Conservation (phyloP, 1,140 invertebrate species). For the Drosophila novamexicana region DNA sequence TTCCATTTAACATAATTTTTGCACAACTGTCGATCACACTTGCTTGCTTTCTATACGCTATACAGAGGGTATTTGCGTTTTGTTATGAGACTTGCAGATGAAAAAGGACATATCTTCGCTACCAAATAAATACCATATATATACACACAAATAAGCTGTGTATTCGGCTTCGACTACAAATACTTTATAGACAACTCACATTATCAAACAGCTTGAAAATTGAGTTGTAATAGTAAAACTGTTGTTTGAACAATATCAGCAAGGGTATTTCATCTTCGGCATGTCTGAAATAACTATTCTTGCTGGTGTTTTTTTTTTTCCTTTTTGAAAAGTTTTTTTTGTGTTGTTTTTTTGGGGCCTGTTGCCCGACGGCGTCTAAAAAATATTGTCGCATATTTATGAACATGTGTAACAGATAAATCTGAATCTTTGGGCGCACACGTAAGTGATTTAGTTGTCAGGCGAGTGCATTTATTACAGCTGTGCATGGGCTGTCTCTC, state of each 20-base stretch:
- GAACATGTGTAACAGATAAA: conserved; percentile 82
- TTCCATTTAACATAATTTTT: conserved; percentile 77
- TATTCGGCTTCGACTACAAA: too few species aligned
- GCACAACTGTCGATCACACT: conserved; percentile 44
- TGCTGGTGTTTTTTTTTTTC: conserved; percentile 5
- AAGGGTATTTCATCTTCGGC: not conserved
- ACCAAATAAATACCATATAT: too few species aligned
- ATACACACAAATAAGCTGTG: too few species aligned
- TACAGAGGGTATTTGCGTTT: too few species aligned
- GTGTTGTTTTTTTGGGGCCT: conserved; percentile 35
- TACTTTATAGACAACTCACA: too few species aligned
- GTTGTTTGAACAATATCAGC: too few species aligned
- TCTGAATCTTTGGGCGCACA: conserved; percentile 60
- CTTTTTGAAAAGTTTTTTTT: conserved; percentile 22
- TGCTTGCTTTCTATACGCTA: not conserved
- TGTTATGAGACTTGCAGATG: too few species aligned
- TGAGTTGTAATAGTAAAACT: too few species aligned
- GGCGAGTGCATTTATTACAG: conserved; percentile 79
- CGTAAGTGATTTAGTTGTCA: conserved; percentile 81
- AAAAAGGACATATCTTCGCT: too few species aligned
- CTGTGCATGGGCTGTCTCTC: conserved; percentile 30
- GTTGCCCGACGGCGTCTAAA: conserved; percentile 50
- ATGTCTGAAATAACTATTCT: not conserved
- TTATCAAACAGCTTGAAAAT: too few species aligned
- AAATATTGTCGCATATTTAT: conserved; percentile 83